Evolutionary conservation across 2,113 vertebrate genomes (phyloP).

Genomic region (Myotis lucifugus): DNA sequence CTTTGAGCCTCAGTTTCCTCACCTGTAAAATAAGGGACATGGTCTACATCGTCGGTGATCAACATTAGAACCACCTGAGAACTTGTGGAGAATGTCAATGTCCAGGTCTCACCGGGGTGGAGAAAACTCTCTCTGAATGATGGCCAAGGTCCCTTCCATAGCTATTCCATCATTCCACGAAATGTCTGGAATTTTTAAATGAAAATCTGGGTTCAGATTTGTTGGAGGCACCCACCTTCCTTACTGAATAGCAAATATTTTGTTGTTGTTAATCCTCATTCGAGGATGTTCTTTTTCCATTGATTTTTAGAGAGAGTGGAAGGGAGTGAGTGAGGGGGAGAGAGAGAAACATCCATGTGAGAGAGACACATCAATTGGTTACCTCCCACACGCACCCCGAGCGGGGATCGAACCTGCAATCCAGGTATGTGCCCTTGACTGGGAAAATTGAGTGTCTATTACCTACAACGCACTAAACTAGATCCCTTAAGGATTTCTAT

Average conservation of each 20-base stretch:
- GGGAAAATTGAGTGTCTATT: background rate
- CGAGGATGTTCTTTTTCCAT: too few relatives aligned
- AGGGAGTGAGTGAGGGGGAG: too few relatives aligned
- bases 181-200: background rate
- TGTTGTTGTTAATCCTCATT: too few relatives aligned
- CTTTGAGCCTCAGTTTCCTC: background rate
- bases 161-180: background rate
- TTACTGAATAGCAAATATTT: conserved; percentile 3
- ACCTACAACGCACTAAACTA: background rate
- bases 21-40: background rate
- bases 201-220: background rate
- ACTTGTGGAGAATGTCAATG: background rate
- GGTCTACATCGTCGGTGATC: background rate
- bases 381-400: too few relatives aligned
- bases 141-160: background rate
- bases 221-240: background rate
- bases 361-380: too few relatives aligned
- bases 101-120: background rate
- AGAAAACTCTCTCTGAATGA: background rate
- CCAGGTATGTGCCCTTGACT: too few relatives aligned
- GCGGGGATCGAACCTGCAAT: too few relatives aligned
- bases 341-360: too few relatives aligned
- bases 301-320: too few relatives aligned
- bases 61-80: background rate
- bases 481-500: background rate